Evolutionary conservation across 2,113 vertebrate genomes (phyloP), one percentile per base, ranked within the genome.

Genomic region (Alexandromys fortis): DNA sequence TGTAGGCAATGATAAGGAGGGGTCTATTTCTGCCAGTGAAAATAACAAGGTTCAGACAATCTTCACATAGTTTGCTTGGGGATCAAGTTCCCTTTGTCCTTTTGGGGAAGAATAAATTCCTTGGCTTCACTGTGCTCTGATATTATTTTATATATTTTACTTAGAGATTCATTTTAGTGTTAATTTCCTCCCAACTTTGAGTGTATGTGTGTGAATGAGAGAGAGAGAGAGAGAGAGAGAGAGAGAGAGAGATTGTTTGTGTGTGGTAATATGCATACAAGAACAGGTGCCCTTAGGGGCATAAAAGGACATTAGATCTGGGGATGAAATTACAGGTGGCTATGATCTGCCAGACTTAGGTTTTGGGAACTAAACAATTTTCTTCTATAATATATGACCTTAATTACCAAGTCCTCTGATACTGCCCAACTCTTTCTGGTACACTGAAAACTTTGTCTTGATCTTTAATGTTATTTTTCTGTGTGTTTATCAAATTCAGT

Each of bases 131-230:
- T 21, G 2, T 92, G 16, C 55, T 93, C 21, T 73, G 61, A 47
- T 96, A 76, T 92, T 95, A 86, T 82, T 42, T 63, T 42, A 28
- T 42, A 42, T 42, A 19, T 42, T 63, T 83, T 83, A 82, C 33
- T 82, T 26, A 38, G 26, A 58, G 5, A 38, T 58, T 61, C 12
- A 82, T 38, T 58, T 24, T 61, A 61, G 35, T 61, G 38, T 82
- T 26, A 28, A 4, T 63, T 42, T 1, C 28, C 5, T 63, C 13
- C 10, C 13, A 45, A 26, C 12, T 76, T 0, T 78, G 3, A 49
- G 45, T 78, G 0, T 49, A 5, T 35, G 11, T 82, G 0, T 82
- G 21, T 82, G 30, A 24, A 5, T 78, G 28, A 33, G 68, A 70
- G 33, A 70, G 33, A 70, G 68, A 70, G 68, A 67, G 65, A 67